Conservation (phyloP, 2,888 invertebrate genomes). For the Drosophila testacea region DNA sequence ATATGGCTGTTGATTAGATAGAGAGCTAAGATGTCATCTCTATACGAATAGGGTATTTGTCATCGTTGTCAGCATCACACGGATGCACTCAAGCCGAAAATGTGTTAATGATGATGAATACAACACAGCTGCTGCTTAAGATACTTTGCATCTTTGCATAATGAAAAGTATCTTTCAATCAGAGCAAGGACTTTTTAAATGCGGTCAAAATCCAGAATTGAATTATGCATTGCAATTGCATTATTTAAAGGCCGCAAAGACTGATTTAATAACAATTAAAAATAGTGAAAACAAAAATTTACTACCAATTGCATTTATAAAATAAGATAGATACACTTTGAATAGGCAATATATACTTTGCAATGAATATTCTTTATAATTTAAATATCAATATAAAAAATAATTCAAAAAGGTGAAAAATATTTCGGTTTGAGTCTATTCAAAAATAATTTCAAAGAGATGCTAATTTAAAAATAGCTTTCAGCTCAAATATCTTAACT, state of each 20-base stretch:
- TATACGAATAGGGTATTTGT: constrained; percentile 4
- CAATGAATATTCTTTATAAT: not conserved
- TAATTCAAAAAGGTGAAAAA: not conserved
- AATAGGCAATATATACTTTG: not conserved
- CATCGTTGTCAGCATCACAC: constrained; percentile 39
- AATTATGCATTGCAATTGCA: constrained; percentile 13
- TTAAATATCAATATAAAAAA: not conserved
- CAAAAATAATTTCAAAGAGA: not conserved
- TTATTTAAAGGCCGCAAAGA: constrained; percentile 17
- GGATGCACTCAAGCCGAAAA: constrained; percentile 75
- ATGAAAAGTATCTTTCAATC: constrained; percentile 57
- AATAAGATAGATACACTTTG: no score
- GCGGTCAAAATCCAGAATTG: constrained; percentile 22
- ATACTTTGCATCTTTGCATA: constrained; percentile 23
- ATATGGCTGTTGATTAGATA: constrained; percentile 34
- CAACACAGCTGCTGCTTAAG: constrained; percentile 60
- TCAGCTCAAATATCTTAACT: constrained; percentile 1
- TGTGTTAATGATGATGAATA: constrained; percentile 77
- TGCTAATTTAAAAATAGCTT: not conserved
- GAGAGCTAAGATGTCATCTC: constrained; percentile 19
- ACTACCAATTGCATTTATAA: not conserved
- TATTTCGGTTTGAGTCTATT: not conserved
- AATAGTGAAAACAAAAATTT: not conserved
- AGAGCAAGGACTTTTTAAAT: constrained; percentile 58
- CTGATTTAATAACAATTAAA: not conserved